Evolutionary conservation across 2,113 vertebrate genomes (phyloP).

Genomic region (Ramphastos sulfuratus): DNA sequence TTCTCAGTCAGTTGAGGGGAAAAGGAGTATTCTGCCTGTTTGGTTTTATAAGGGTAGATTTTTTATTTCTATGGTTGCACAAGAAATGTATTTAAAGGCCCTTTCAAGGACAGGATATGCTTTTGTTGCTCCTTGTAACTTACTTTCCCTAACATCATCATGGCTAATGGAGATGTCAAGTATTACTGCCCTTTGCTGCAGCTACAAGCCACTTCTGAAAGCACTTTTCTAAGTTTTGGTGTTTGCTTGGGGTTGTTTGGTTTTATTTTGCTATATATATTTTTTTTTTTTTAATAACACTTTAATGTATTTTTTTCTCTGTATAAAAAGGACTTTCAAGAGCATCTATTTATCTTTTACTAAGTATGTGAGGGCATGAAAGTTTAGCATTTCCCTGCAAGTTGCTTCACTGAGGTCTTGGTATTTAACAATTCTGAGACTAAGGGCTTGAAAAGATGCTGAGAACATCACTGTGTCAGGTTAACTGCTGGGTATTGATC

Average conservation of each 20-base stretch:
- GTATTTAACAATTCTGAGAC: neutral
- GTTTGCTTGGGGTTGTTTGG: neutral
- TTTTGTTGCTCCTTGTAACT: neutral
- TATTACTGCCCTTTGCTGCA: neutral
- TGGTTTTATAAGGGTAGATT: neutral
- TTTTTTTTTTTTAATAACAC: neutral
- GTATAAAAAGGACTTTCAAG: neutral
- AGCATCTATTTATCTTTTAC: neutral
- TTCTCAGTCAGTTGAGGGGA: neutral
- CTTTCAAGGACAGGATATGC: neutral
- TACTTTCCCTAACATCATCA: neutral
- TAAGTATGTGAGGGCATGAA: neutral
- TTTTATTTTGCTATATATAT: too few relatives aligned
- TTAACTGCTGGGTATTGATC: neutral
- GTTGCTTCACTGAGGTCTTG: neutral
- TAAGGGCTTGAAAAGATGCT: too few relatives aligned
- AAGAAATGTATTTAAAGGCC: neutral
- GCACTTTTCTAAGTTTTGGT: neutral
- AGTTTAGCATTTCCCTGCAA: neutral
- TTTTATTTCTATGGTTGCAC: neutral
- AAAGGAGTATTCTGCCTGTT: too few relatives aligned
- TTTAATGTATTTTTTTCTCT: neutral
- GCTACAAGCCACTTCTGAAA: neutral
- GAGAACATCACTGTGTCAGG: neutral
- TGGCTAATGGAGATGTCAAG: neutral